Base-by-base conservation (phyloP, 2,797 vertebrate genomes). In the Poecilia velifera region DNA sequence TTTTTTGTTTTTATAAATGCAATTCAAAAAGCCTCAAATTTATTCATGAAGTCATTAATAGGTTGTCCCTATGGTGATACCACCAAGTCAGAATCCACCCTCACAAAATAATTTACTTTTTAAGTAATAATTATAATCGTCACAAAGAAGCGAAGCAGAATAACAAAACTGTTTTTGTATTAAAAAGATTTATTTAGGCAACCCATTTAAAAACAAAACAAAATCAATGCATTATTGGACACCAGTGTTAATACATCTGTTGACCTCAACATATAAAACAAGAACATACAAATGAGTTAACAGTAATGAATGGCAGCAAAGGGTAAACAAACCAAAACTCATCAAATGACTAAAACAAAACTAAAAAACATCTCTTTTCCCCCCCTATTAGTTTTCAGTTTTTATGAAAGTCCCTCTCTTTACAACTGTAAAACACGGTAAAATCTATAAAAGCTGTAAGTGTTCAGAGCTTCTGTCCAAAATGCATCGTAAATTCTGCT, bases 151-250 rank as follows among this genome's bases (percentile, higher is more conserved):
- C 4, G 6, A 41, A 55, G 53, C n/a, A 82, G 72, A 83, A 51
- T 12, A 82, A 70, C 41, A 45, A 41, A 25, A 76, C 36, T 59
- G n/a, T 87, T 86, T 89, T 84, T 79, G 84, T 90, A n/a, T 41
- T 72, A 86, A 87, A 62, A 90, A 91, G 88, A 85, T 74, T 43
- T 84, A 68, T 76, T 75, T 53, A 73, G 76, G 77, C 64, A 89
- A 80, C 55, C 28, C 45, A 0, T 51, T 85, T 79, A 81, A 36
- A 28, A 12, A 81, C 86, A n/a, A 22, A 39, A 75, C 28, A 72
- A 4, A 16, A 20, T 36, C 16, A 64, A 43, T 43, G 84, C 59
- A 81, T 16, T 71, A 73, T 86, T 84, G 84, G 73, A 4, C 25
- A 71, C 43, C 7, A 6, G 43, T 79, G 76, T 78, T 0, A 81